Conservation (phyloP, 2,888 invertebrate genomes). For the Actias luna region DNA sequence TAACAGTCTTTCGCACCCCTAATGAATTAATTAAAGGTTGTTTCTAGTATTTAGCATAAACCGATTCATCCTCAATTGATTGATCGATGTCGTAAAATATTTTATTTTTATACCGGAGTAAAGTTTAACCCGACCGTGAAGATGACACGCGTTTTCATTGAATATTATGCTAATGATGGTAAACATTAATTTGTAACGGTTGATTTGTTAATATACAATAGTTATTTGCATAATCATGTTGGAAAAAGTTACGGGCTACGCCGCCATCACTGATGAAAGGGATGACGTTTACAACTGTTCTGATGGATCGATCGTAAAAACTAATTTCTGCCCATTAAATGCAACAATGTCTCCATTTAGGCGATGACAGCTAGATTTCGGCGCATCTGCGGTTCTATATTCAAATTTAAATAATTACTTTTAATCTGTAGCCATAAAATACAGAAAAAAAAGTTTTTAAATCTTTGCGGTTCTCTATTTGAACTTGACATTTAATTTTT, state of each 20-base stretch:
- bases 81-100: constrained; percentile 71
- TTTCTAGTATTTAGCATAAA: constrained; percentile 59
- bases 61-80: constrained; percentile 47
- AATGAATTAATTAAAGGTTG: constrained; percentile 64
- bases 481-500: constrained; percentile 13
- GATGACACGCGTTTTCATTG: constrained; percentile 72
- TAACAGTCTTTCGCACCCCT: constrained; percentile 40
- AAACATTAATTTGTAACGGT: constrained; percentile 81
- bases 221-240: constrained; percentile 63
- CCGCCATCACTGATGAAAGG: constrained; percentile 39
- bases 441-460: constrained; percentile 10
- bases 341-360: constrained; percentile 50
- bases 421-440: constrained; percentile 20
- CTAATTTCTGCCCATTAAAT: constrained; percentile 53
- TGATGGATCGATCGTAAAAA: constrained; percentile 69
- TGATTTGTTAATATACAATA: constrained; percentile 74
- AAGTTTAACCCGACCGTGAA: constrained; percentile 26
- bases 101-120: constrained; percentile 17
- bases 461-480: constrained; percentile 10
- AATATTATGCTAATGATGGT: constrained; percentile 72
- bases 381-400: constrained; percentile 58
- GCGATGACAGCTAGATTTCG: constrained; percentile 28
- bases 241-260: constrained; percentile 3
- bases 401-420: constrained; percentile 32
- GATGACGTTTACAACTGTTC: constrained; percentile 70